Base-by-base conservation (phyloP, 2,113 vertebrate genomes). In the Eulemur rufifrons region DNA sequence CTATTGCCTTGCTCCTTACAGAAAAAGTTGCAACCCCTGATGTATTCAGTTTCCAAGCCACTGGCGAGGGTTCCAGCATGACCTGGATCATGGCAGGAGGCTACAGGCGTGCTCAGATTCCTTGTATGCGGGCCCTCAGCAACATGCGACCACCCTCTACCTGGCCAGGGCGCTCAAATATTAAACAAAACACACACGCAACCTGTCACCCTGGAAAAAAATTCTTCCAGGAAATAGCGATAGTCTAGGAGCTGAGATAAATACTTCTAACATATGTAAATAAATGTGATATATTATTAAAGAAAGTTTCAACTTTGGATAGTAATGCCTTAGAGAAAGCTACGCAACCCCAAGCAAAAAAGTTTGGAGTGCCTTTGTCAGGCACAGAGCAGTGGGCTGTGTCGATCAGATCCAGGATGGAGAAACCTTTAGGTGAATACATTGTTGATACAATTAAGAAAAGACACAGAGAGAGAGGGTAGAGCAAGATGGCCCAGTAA, bases 91-190 rank as follows among this genome's bases (percentile, higher is more conserved):
- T 29, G 39, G 18, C n/a, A 17, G 1, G 2, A 13, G 0, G 74
- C 14, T 27, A 69, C 0, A 8, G 8, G 2, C 39, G 23, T 39
- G 32, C 7, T 69, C 12, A 8, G 54, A 56, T 63, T 63, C 27
- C 27, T 15, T 52, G 8, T 5, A 5, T 1, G 0, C 15, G 56
- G 69, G 8, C 0, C 1, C 20, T 45, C 45, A 39, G 34, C 6
- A 8, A 10, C 10, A 2, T 7, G 18, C 13, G 27, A 37, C 12
- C 2, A 21, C n/a, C 1, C 6, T 54, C 73, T 74, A 59, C 34
- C 15, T 32, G 4, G 0, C 17, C 2, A 0, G 12, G 63, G 25
- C 1, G 3, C 21, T 14, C 9, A 32, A 15, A 20, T 25, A 61
- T 15, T 47, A 18, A 23, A 21, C 23, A 78, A 42, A 74, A 6